phyloP scores from a whole-genome alignment of 2,888 invertebrate species.

The Eucriotettix oculatus region DNA sequence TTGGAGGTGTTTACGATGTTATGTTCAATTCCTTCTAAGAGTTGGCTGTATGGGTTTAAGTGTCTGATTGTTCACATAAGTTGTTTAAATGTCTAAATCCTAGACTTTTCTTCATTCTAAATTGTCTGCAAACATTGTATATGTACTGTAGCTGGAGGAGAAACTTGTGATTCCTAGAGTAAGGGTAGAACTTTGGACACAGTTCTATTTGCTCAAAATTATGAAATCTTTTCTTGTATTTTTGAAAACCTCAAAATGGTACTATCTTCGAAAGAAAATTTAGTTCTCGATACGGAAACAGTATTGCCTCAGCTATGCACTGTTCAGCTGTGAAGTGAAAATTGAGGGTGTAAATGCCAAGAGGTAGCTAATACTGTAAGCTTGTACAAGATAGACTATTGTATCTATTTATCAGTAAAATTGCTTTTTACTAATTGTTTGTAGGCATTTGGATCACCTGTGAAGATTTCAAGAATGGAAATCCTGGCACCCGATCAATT shows the following conservation, averaged over 20 bases:
- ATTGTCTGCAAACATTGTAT: not conserved
- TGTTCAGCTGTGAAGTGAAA: constrained; percentile 1
- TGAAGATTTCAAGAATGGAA: not conserved
- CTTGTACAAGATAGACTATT: constrained; percentile 11
- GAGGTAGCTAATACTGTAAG: constrained; percentile 11
- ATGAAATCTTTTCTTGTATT: not conserved
- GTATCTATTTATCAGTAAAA: constrained; percentile 12
- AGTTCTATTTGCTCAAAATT: constrained; percentile 3
- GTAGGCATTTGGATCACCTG: constrained; percentile 1
- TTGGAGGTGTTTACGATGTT: constrained; percentile 3
- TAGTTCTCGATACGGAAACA: not conserved
- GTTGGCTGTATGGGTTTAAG: not conserved
- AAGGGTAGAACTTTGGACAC: not conserved
- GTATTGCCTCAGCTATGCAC: not conserved
- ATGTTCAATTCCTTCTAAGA: not conserved
- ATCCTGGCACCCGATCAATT: not conserved
- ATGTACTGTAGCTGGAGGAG: not conserved
- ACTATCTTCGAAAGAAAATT: not conserved
- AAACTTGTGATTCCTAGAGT: not conserved
- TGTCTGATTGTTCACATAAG: not conserved
- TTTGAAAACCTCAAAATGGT: not conserved
- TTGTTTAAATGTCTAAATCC: not conserved
- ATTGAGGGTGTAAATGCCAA: not conserved
- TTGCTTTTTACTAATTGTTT: constrained; percentile 10
- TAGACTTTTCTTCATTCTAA: not conserved